phyloP scores from a whole-genome alignment of 2,888 invertebrate genomes.

The Lepidocyrtoides sp. region DNA sequence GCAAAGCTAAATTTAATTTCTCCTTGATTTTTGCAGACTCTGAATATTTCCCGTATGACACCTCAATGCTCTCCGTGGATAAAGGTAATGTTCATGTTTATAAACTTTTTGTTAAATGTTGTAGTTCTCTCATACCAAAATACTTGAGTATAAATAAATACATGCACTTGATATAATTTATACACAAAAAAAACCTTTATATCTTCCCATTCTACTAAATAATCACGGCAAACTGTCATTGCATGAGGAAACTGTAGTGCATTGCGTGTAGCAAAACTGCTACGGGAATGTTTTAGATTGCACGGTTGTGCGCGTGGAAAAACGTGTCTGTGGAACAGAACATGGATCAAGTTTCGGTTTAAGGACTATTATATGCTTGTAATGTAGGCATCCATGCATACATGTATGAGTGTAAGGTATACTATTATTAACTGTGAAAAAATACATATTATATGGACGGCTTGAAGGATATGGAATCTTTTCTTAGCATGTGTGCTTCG shows the following conservation, averaged over 20 bases:
- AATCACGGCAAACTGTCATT: not conserved
- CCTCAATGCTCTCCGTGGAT: constrained; percentile 76
- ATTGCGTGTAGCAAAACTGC: not conserved
- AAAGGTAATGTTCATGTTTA: constrained; percentile 66
- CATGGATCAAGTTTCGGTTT: constrained; percentile 29
- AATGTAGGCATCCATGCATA: not conserved
- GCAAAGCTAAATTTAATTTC: not conserved
- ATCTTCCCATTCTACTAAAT: not conserved
- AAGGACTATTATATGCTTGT: no score
- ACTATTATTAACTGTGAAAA: not conserved
- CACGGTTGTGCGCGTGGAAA: not conserved
- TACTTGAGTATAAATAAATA: no score
- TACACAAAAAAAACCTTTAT: constrained; percentile 1
- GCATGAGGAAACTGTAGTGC: not conserved
- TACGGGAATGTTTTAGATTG: not conserved
- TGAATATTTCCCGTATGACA: constrained; percentile 79
- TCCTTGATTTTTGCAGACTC: constrained; percentile 60
- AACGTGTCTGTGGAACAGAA: not conserved
- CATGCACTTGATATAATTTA: no score
- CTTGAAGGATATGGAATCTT: not conserved
- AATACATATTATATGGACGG: not conserved
- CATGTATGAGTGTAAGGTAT: not conserved
- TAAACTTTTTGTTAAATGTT: no score
- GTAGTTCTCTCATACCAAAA: no score
- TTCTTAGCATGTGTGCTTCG: constrained; percentile 55